Conservation (phyloP, 2,113 vertebrate species). For the Hippocampus abdominalis region DNA sequence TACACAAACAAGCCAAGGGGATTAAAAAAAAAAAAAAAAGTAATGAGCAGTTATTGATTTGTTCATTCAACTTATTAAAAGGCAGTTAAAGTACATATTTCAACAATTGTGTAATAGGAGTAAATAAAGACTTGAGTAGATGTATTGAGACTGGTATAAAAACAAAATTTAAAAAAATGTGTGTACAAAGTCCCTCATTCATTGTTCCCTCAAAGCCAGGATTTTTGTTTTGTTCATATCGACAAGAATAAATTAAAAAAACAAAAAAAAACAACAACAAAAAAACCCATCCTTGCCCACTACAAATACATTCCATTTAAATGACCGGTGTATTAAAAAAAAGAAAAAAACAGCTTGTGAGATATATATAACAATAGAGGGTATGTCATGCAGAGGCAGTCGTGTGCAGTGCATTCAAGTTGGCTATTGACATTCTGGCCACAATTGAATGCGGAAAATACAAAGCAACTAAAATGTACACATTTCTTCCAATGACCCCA, state of each 20-base stretch:
- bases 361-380: conserved; percentile 29
- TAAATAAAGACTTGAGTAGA: conserved; percentile 1
- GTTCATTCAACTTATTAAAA: background rate
- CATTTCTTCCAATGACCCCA: conserved; percentile 18
- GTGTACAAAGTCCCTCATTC: conserved; percentile 56
- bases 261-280: conserved; percentile 3
- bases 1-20: background rate
- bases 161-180: conserved; percentile 42
- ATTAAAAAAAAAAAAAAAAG: background rate
- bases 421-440: conserved; percentile 21
- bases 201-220: conserved; percentile 35
- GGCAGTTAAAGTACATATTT: background rate
- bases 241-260: conserved; percentile 56
- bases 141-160: conserved; percentile 34
- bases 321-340: background rate
- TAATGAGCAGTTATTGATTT: background rate
- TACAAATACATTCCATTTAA: conserved; percentile 34
- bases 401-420: conserved; percentile 43
- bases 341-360: background rate
- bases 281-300: conserved; percentile 19
- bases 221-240: conserved; percentile 40
- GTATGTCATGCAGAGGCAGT: conserved; percentile 37
- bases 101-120: conserved; percentile 27
- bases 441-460: conserved; percentile 19
- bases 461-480: conserved; percentile 33